Evolutionary conservation across 1,140 invertebrate genomes (phyloP).

Genomic region (Drepana arcuata): DNA sequence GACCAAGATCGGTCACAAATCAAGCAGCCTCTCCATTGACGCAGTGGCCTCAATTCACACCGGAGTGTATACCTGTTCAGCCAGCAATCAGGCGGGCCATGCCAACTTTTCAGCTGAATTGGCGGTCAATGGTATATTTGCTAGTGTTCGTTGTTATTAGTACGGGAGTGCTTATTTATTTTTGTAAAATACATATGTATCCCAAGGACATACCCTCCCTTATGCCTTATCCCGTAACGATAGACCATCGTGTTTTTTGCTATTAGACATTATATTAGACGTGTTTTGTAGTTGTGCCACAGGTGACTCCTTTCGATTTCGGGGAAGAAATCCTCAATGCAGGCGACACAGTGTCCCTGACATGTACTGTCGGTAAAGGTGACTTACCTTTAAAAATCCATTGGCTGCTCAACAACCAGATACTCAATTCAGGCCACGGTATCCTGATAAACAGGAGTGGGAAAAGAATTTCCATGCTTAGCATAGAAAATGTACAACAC

Average conservation of each 20-base stretch:
- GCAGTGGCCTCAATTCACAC: constrained; percentile 78
- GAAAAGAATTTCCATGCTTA: constrained; percentile 69
- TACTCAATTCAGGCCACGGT: constrained; percentile 53
- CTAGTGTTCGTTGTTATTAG: constrained; percentile 1
- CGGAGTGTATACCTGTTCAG: constrained; percentile 82
- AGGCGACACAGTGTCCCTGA: constrained; percentile 81
- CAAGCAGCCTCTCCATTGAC: constrained; percentile 81
- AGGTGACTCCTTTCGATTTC: constrained; percentile 79
- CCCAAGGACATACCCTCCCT: too few species aligned
- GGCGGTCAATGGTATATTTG: constrained; percentile 74
- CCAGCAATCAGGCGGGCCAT: constrained; percentile 76
- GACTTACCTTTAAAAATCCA: constrained; percentile 78
- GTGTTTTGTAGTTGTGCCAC: constrained; percentile 73
- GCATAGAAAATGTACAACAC: constrained; percentile 77
- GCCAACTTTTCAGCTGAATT: constrained; percentile 76
- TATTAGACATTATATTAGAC: too few species aligned
- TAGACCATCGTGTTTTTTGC: too few species aligned
- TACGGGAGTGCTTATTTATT: neutral
- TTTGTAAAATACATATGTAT: too few species aligned
- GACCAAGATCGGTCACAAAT: constrained; percentile 73
- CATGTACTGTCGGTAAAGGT: constrained; percentile 81
- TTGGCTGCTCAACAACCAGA: constrained; percentile 77
- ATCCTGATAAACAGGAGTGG: constrained; percentile 63
- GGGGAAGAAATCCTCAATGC: constrained; percentile 79
- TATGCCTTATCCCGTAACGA: too few species aligned